Evolutionary conservation across 1,140 invertebrate genomes (phyloP), one percentile per base, ranked within the genome.

Genomic region (Macrotrachela quadricornifera): DNA sequence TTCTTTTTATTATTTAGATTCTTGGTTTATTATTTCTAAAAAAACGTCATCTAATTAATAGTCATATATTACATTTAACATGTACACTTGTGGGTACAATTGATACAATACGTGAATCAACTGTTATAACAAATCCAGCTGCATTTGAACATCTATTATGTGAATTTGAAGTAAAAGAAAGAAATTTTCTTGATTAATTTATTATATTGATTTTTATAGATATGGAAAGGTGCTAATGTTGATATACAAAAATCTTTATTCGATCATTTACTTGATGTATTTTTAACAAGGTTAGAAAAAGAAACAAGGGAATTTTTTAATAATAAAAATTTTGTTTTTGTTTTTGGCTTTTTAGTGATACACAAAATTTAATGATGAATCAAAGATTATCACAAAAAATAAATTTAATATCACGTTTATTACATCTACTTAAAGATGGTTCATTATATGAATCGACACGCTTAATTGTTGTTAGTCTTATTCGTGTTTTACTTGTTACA

Each of bases 71-170:
- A 30, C 90, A 97, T 70, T 70, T 97, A 42, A 84, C 88, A 1
- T 91, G 97, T 64, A 85, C 85, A 54, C 73, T 97, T 14, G 86
- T 94, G 13, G 65, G 88, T 80, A 67, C 66, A 8, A 58, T 69
- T 17, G 45, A 94, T 85, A 38, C 83, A 87, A 1, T 85, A 83
- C 57, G 62, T 40, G 86, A 92, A 71, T 85, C 79, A 44, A 82
- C 83, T 14, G 74, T 76, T 30, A 92, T 95, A 69, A 85, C 87
- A 12, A 92, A 92, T 69, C 72, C 81, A 46, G 81, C 80, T 30
- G 87, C 88, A 15, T 96, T 96, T 69, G 75, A 88, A 69, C 90
- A 96, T 74, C 70, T 99, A 1, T 75, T 97, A 3, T 92, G 87
- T 66, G 90, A 99, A 65, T 69, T 96, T 39, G 87, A 30, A 30